Evolutionary conservation across 2,113 vertebrate species (phyloP), one percentile per base, ranked within the genome.

Genomic region (Hassar affinis): DNA sequence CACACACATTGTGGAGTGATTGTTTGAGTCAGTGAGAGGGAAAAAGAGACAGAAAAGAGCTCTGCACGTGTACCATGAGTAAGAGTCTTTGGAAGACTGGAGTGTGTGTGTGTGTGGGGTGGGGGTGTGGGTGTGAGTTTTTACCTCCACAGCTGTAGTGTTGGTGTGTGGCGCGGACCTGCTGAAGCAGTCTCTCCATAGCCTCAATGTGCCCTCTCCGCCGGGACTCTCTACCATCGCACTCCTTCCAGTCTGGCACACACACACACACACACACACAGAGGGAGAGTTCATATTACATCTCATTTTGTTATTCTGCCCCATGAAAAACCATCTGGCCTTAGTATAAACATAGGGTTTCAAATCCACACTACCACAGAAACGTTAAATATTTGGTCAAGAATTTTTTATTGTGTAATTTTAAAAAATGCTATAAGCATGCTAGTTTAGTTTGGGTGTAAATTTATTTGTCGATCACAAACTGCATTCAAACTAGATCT

Each of bases 131-230:
- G 47, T 71, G 61, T 57, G 81, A 54, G 56, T 86, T 45, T 86
- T 79, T 86, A 87, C 86, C 86, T 87, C 62, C 78, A 69, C 85
- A 89, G 86, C 86, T 83, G 85, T 83, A 87, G 83, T 87, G 84
- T 62, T 87, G 88, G 78, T 87, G 87, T 75, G 86, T 86, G 78
- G 95, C 94, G 89, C 95, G 94, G 93, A 98, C 96, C 92, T 97
- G 96, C 92, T 98, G 96, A 69, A 98, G 94, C 80, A 99, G 94
- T 64, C 92, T 92, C 92, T 99, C 97, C 96, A 99, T 94, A 83
- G 95, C 94, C 90, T 98, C 96, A 14, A 93, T 95, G 91, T 96
- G 96, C 86, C 96, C 96, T 90, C 91, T 94, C 90, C 95, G 95
- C 90, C 94, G 92, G 81, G 94, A 91, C 90, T 96, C 95, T 88